Conservation (phyloP, 2,888 invertebrate species). For the Eristalis pertinax region DNA sequence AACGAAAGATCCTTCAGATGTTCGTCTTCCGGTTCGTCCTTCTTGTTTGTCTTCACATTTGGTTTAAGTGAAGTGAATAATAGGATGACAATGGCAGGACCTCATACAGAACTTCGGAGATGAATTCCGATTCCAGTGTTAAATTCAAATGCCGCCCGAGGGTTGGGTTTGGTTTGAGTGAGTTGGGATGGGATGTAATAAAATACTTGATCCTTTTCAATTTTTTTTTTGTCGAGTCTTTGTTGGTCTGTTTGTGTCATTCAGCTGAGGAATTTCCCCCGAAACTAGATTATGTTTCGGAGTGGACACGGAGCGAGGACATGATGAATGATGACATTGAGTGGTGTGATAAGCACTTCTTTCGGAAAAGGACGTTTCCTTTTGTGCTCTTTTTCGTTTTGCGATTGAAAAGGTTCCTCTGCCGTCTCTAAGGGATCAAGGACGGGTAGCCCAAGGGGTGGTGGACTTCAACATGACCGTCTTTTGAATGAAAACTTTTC, state of each 20-base stretch:
- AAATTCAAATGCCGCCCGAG: constrained; percentile 21
- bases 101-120: not conserved
- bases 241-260: constrained; percentile 27
- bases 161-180: not conserved
- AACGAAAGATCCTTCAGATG: not conserved
- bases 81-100: constrained; percentile 26
- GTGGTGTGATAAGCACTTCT: constrained; percentile 2
- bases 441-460: not conserved
- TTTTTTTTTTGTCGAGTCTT: not conserved
- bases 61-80: constrained; percentile 39
- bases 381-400: not conserved
- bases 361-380: not conserved
- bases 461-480: constrained; percentile 5
- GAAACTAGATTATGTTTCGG: constrained; percentile 12
- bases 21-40: constrained; percentile 1
- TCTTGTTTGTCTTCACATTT: constrained; percentile 38
- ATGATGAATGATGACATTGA: constrained; percentile 28
- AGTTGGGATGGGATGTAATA: constrained; percentile 17
- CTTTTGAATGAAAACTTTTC: not conserved
- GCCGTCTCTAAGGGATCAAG: not conserved
- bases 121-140: constrained; percentile 15
- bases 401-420: not conserved
- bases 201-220: constrained; percentile 30
- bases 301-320: constrained; percentile 11
- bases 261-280: constrained; percentile 14